phyloP scores from a whole-genome alignment of 2,888 invertebrate species.

The Carcina quercana region DNA sequence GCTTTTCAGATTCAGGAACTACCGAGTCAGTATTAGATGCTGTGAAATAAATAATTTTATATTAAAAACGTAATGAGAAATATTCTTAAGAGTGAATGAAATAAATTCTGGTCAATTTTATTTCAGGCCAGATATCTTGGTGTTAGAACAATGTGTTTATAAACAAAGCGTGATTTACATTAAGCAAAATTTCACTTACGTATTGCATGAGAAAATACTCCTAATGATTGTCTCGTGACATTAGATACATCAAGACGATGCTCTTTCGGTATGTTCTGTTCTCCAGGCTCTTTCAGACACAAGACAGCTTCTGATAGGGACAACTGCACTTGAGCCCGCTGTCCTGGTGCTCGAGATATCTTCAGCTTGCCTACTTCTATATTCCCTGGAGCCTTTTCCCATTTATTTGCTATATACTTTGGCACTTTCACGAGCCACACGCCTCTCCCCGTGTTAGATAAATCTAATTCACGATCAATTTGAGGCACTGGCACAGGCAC shows the following conservation, averaged over 20 bases:
- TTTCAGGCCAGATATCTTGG: background rate
- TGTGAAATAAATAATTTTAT: conserved; percentile 32
- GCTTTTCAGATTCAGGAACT: conserved; percentile 85
- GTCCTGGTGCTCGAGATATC: conserved; percentile 86
- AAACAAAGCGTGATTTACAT: background rate
- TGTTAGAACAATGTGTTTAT: background rate
- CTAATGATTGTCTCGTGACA: conserved; percentile 92
- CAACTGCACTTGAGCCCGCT: conserved; percentile 91
- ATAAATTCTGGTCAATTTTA: background rate
- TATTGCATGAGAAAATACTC: conserved; percentile 90
- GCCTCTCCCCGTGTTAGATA: conserved; percentile 91
- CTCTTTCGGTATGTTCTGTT: conserved; percentile 91
- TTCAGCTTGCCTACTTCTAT: conserved; percentile 95
- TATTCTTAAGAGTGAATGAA: background rate
- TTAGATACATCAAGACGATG: conserved; percentile 94
- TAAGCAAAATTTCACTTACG: conserved; percentile 68
- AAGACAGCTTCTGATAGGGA: conserved; percentile 87
- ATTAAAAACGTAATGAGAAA: background rate
- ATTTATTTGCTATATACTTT: conserved; percentile 95
- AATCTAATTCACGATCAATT: conserved; percentile 87
- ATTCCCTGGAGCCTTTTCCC: conserved; percentile 94
- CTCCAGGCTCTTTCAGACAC: conserved; percentile 83
- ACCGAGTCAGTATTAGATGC: conserved; percentile 78
- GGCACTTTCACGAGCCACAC: conserved; percentile 98
- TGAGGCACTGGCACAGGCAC: conserved; percentile 69